A percentile compares a stretch with the other conserved stretches of the same genome.
Evolutionary conservation across 2,888 invertebrate genomes (phyloP).

Genomic region (Drosophila kuntzei): DNA sequence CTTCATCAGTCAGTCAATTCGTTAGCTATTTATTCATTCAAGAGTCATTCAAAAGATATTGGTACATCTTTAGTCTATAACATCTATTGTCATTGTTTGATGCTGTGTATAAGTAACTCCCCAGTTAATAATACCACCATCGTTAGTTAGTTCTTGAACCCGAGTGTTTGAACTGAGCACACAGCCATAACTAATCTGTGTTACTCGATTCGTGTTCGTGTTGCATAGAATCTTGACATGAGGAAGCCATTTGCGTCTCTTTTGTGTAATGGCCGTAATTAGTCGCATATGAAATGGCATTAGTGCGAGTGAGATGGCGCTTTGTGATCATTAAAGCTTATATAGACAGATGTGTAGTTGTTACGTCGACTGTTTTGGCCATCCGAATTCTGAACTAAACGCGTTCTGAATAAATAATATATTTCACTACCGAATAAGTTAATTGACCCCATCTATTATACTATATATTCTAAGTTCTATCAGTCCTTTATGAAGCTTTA

Average conservation of each 20-base stretch:
- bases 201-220: conserved; percentile 43
- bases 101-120: conserved; percentile 11
- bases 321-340: conserved; percentile 32
- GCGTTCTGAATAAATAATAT: neutral
- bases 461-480: neutral
- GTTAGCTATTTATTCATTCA: too few relatives aligned
- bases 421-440: neutral
- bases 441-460: neutral
- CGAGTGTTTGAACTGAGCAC: conserved; percentile 51
- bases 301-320: conserved; percentile 37
- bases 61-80: conserved; percentile 10
- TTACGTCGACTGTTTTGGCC: neutral
- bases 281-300: conserved; percentile 35
- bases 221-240: conserved; percentile 49
- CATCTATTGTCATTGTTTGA: conserved; percentile 20
- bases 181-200: conserved; percentile 59
- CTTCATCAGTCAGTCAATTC: too few relatives aligned
- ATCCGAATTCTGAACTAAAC: neutral
- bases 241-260: conserved; percentile 57
- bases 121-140: conserved; percentile 31
- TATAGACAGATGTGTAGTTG: neutral
- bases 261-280: conserved; percentile 60
- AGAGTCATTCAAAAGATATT: neutral
- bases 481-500: too few relatives aligned
- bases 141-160: conserved; percentile 69